Evolutionary conservation across 2,888 invertebrate genomes (phyloP).

Genomic region (Holacanthella duospinosa): DNA sequence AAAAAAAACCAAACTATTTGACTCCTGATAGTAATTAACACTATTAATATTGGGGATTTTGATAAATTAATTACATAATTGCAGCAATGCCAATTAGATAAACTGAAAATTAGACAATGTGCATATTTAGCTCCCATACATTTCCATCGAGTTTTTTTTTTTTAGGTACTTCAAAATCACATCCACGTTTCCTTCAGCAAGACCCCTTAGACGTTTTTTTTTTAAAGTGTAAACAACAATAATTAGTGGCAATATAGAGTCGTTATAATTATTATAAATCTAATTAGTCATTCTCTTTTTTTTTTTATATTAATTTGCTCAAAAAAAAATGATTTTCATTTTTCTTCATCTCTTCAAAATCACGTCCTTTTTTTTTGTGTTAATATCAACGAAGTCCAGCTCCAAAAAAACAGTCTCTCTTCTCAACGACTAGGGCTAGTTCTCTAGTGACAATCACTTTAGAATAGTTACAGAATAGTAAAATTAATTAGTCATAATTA

Average conservation of each 20-base stretch:
- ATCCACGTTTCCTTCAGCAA: neutral
- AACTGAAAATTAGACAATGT: too few species aligned
- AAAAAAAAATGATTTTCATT: neutral
- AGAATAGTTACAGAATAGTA: too few species aligned
- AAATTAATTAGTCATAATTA: too few species aligned
- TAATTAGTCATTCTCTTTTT: neutral
- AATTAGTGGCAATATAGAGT: neutral
- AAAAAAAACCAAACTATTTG: too few species aligned
- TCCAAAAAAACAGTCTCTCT: slow-evolving; percentile 9
- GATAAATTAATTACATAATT: too few species aligned
- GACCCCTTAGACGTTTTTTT: neutral
- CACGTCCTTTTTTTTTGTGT: neutral
- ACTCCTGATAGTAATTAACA: too few species aligned
- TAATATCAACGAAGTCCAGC: slow-evolving; percentile 12
- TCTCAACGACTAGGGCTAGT: slow-evolving; percentile 11
- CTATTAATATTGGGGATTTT: too few species aligned
- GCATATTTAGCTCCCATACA: too few species aligned
- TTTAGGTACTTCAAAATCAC: slow-evolving; percentile 9
- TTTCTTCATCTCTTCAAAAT: neutral
- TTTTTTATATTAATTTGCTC: neutral
- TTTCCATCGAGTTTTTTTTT: too few species aligned
- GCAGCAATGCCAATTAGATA: too few species aligned
- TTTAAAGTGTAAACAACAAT: neutral
- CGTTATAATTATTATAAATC: neutral
- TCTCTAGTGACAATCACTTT: slow-evolving; percentile 4